Evolutionary conservation across 23 tunicate species (phyloP), one percentile per base, ranked within the genome.

Genomic region (Ciona savignyi): DNA sequence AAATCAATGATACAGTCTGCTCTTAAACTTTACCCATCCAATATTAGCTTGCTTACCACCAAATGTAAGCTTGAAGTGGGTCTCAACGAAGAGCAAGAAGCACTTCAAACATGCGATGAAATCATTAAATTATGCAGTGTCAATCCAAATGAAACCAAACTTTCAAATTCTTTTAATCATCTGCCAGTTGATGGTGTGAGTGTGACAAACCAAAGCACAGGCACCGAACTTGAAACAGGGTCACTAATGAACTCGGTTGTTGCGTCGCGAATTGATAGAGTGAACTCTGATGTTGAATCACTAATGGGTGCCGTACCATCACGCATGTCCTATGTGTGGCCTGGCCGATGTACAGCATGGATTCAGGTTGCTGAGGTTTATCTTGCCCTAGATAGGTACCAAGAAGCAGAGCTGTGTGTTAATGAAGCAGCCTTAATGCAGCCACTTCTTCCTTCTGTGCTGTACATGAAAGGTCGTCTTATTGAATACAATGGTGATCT

Each of bases 291-390:
- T n/a, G n/a, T n/a, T n/a, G n/a, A n/a, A n/a, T n/a, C n/a, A n/a
- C n/a, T n/a, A n/a, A n/a, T n/a, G n/a, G n/a, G n/a, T n/a, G n/a
- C n/a, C n/a, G n/a, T n/a, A n/a, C n/a, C n/a, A n/a, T n/a, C n/a
- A n/a, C n/a, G n/a, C n/a, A n/a, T 71, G 34, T 33, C 77, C 23
- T n/a, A 19, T 3, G 2, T 51, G 28, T 71, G 66, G 32, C 71
- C 84, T 27, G 63, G 26, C 0, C 77, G 67, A 62, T 23, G 51
- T 62, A 62, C 71, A 61, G 84, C 67, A 0, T 86, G 93, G 93
- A 70, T 86, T 1, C 81, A 81, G 3, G 83, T 78, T 1, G 85
- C 93, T 0, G 93, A 86, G 35, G 85, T 86, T 27, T 86, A 86
- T 42, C 65, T 86, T 42, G 48, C 77, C n/a, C 67, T 74, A 9